Conservation (phyloP, 1,140 invertebrate genomes). For the Lucilia cuprina region DNA sequence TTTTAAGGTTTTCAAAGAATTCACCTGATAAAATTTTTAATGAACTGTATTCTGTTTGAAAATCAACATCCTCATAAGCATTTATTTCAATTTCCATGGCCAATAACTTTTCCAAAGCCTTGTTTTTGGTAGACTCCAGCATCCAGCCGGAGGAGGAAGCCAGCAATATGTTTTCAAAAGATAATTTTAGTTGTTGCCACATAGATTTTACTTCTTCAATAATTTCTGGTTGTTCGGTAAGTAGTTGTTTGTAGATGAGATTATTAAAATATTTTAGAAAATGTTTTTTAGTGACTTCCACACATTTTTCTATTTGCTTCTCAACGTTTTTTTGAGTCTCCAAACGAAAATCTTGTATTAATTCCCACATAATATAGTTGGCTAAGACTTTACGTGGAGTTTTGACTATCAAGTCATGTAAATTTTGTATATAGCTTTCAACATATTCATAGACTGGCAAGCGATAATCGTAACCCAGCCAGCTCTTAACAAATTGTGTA, state of each 20-base stretch:
- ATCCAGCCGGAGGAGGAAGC: slow-evolving; percentile 43
- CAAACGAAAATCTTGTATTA: slow-evolving; percentile 58
- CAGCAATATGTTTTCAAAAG: slow-evolving; percentile 44
- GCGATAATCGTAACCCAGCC: slow-evolving; percentile 49
- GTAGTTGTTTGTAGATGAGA: slow-evolving; percentile 41
- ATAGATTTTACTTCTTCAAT: slow-evolving; percentile 44
- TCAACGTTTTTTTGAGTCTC: slow-evolving; percentile 45
- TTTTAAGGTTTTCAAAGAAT: slow-evolving; percentile 88
- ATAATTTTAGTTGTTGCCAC: slow-evolving; percentile 48
- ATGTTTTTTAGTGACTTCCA: slow-evolving; percentile 40
- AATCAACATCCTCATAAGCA: slow-evolving; percentile 43
- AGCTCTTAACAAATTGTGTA: slow-evolving; percentile 48
- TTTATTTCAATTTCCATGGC: slow-evolving; percentile 48
- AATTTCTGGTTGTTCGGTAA: slow-evolving; percentile 37
- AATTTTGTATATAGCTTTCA: slow-evolving; percentile 59
- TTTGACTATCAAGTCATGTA: slow-evolving; percentile 59
- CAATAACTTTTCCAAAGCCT: slow-evolving; percentile 48
- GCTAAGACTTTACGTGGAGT: slow-evolving; percentile 65
- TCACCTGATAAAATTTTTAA: slow-evolving; percentile 71
- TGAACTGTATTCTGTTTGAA: slow-evolving; percentile 63
- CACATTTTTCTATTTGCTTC: slow-evolving; percentile 42
- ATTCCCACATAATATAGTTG: slow-evolving; percentile 76
- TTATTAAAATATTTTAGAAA: slow-evolving; percentile 52
- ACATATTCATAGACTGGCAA: slow-evolving; percentile 53
- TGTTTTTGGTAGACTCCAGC: slow-evolving; percentile 41